Percentiles rank a stretch among this genome's conserved stretches.
Conservation (phyloP, 2,888 invertebrate genomes). For the Caenorhabditis angaria region DNA sequence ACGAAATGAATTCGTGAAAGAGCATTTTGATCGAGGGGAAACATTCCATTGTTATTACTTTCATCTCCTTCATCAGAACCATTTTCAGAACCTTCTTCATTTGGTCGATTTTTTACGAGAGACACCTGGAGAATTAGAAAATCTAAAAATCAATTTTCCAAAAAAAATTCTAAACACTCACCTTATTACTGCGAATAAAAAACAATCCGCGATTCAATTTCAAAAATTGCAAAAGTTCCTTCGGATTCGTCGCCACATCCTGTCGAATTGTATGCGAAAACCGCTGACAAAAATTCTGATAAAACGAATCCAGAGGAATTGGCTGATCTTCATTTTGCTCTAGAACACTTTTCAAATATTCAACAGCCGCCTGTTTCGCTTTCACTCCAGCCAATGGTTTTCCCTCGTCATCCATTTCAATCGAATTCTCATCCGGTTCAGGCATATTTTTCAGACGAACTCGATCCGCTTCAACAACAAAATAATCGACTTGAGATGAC, state of each 20-base stretch:
- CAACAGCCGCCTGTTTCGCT: slow-evolving; percentile 72
- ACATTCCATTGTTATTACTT: slow-evolving; percentile 62
- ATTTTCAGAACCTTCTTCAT: slow-evolving; percentile 68
- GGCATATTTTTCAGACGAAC: slow-evolving; percentile 71
- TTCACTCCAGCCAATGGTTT: slow-evolving; percentile 67
- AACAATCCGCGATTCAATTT: slow-evolving; percentile 93
- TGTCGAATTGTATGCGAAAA: slow-evolving; percentile 71
- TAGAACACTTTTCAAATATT: slow-evolving; percentile 67
- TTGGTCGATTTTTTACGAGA: slow-evolving; percentile 65
- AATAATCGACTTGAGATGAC: slow-evolving; percentile 84
- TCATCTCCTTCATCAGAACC: slow-evolving; percentile 59
- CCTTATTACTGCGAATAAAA: slow-evolving; percentile 88
- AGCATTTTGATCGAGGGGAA: slow-evolving; percentile 66
- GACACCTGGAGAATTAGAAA: slow-evolving; percentile 21
- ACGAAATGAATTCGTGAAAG: slow-evolving; percentile 64
- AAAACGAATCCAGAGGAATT: slow-evolving; percentile 70
- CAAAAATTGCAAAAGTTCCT: slow-evolving; percentile 88
- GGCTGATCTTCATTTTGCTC: slow-evolving; percentile 71
- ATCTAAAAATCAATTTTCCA: not conserved
- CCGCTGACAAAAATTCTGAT: slow-evolving; percentile 70
- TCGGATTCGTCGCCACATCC: slow-evolving; percentile 87
- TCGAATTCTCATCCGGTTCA: slow-evolving; percentile 66
- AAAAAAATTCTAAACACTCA: slow-evolving; percentile 1
- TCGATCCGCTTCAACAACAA: slow-evolving; percentile 78
- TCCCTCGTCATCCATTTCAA: slow-evolving; percentile 71